Percentiles rank a stretch among this genome's conserved stretches.
Evolutionary conservation across 2,888 invertebrate genomes (phyloP).

Genomic region (Ophion ellenae): DNA sequence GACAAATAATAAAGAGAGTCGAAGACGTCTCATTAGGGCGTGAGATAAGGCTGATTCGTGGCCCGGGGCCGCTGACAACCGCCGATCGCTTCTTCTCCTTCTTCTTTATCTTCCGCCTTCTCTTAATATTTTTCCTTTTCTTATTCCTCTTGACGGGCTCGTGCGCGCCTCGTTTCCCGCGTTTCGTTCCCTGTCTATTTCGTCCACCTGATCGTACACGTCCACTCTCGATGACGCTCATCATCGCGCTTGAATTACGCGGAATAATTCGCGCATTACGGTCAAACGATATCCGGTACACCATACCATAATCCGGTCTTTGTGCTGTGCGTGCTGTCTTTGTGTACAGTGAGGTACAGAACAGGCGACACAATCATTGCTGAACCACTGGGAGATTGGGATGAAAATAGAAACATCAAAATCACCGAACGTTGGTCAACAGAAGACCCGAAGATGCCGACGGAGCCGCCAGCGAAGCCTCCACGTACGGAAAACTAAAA

Average conservation of each 20-base stretch:
- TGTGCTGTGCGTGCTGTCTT: too few relatives aligned
- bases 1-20: conserved; percentile 76
- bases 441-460: too few relatives aligned
- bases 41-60: conserved; percentile 71
- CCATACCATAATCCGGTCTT: neutral
- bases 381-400: neutral
- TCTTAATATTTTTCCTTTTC: conserved; percentile 60
- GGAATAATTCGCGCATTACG: conserved; percentile 76
- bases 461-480: too few relatives aligned
- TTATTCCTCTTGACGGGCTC: conserved; percentile 47
- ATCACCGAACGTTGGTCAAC: neutral
- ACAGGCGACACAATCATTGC: neutral
- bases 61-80: conserved; percentile 66
- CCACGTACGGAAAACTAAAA: too few relatives aligned
- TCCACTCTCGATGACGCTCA: conserved; percentile 70
- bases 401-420: neutral
- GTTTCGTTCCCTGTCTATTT: conserved; percentile 50
- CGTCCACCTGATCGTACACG: conserved; percentile 35
- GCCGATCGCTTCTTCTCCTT: conserved; percentile 67
- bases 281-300: conserved; percentile 75
- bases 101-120: conserved; percentile 56
- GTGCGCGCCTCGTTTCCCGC: conserved; percentile 51
- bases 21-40: conserved; percentile 80
- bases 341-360: neutral
- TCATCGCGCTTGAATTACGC: conserved; percentile 74